Evolutionary conservation across 2,113 vertebrate species (phyloP).

Genomic region (Mobula hypostoma): DNA sequence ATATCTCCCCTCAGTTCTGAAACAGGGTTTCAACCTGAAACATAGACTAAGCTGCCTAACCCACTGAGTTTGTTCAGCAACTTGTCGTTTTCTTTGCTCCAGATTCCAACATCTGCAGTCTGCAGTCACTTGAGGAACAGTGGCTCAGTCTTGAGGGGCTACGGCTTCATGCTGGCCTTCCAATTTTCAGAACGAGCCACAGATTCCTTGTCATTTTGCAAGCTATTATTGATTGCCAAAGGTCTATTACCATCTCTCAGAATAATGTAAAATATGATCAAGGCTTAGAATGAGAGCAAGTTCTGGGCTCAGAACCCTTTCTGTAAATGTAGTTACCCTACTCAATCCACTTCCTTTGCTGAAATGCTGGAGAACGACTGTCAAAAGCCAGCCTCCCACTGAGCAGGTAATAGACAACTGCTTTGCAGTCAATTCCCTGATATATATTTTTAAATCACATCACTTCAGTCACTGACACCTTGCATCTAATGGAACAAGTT

Average conservation of each 20-base stretch:
- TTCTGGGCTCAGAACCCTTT: neutral
- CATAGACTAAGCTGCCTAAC: no score
- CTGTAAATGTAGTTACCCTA: neutral
- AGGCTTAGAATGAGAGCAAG: neutral
- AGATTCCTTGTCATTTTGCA: neutral
- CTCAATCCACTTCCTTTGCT: neutral
- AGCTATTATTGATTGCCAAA: neutral
- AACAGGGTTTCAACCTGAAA: no score
- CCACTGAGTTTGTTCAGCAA: no score
- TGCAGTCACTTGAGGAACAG: no score
- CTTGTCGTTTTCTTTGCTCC: no score
- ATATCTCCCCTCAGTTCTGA: no score
- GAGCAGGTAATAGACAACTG: neutral
- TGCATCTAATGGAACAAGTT: neutral
- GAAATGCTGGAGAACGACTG: neutral
- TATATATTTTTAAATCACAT: neutral
- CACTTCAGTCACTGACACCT: neutral
- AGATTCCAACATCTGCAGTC: no score
- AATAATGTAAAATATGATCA: neutral
- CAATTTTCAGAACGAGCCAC: neutral
- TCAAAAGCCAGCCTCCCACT: neutral
- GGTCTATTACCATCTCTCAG: neutral
- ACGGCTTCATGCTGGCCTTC: neutral
- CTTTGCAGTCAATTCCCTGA: neutral
- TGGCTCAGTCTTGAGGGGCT: no score